Evolutionary conservation across 2,797 vertebrate species (phyloP), one percentile per base, ranked within the genome.

Genomic region (Myripristis jacobus): DNA sequence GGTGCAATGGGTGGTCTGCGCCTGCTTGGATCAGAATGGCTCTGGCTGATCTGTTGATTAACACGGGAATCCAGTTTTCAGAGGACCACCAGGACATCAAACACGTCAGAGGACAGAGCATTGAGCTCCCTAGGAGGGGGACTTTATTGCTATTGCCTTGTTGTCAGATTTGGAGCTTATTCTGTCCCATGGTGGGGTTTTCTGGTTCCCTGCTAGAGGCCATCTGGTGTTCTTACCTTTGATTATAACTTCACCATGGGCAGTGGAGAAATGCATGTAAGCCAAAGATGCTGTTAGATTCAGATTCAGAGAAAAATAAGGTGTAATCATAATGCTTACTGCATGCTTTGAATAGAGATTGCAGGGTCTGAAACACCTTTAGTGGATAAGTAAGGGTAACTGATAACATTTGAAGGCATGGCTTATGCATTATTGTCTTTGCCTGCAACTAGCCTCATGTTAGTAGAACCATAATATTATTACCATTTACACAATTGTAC

Each of bases 1-100:
- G 2, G 24, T 6, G 2, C 41, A 70, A 64, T 18, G 57, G n/a
- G 70, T 58, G 79, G 78, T 80, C 71, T 70, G 57, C 55, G 24
- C 47, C 46, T 50, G 3, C 5, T 12, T 41, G 13, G 31, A 46
- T 43, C 4, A 0, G 58, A 66, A 51, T 16, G 38, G 67, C 59
- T 73, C 21, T 52, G 55, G 25, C 5, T 53, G 70, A 82, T 29
- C 60, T 59, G 52, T 53, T 38, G 60, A 47, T 68, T 63, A 59
- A 59, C 21, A 24, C 59, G 38, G 47, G 13, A 66, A 66, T 70
- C 58, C 53, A 41, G 29, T 46, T 44, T 70, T 60, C 41, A 19
- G 18, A 48, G 71, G 73, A 75, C 75, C 67, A 55, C 56, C 59
- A 18, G 53, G 56, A 24, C 10, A 65, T 43, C 24, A 21, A 77